phyloP scores from a whole-genome alignment of 2,888 invertebrate species.

The Cyrtodaria siliqua region DNA sequence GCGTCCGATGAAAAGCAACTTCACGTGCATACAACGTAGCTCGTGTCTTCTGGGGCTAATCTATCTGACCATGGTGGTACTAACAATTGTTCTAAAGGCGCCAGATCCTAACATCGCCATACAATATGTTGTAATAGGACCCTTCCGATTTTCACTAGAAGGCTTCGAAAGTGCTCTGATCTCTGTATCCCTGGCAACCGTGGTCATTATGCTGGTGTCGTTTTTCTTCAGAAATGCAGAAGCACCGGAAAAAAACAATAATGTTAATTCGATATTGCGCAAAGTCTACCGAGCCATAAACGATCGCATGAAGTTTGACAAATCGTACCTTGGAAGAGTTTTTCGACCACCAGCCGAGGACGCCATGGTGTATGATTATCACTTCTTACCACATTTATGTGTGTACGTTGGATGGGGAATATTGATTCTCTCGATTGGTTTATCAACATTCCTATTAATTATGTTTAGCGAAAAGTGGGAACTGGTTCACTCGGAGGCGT shows the following conservation, averaged over 20 bases:
- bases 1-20: conserved; percentile 85
- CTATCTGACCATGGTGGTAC: conserved; percentile 75
- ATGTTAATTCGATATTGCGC: conserved; percentile 26
- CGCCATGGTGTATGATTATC: conserved; percentile 37
- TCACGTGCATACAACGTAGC: conserved; percentile 83
- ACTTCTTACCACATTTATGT: conserved; percentile 59
- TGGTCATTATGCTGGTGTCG: conserved; percentile 80
- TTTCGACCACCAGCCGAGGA: conserved; percentile 45
- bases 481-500: conserved; percentile 82
- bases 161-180: conserved; percentile 66
- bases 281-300: conserved; percentile 43
- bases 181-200: conserved; percentile 79
- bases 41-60: conserved; percentile 73
- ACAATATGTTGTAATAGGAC: conserved; percentile 63
- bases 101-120: conserved; percentile 48
- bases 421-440: conserved; percentile 72
- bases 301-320: conserved; percentile 39
- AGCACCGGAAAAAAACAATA: conserved; percentile 8
- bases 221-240: conserved; percentile 71
- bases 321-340: conserved; percentile 27
- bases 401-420: conserved; percentile 82
- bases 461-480: conserved; percentile 85
- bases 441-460: conserved; percentile 84
- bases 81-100: conserved; percentile 67
- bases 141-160: conserved; percentile 69